Conservation (phyloP, 2,797 vertebrate species). For the Macropodus opercularis region DNA sequence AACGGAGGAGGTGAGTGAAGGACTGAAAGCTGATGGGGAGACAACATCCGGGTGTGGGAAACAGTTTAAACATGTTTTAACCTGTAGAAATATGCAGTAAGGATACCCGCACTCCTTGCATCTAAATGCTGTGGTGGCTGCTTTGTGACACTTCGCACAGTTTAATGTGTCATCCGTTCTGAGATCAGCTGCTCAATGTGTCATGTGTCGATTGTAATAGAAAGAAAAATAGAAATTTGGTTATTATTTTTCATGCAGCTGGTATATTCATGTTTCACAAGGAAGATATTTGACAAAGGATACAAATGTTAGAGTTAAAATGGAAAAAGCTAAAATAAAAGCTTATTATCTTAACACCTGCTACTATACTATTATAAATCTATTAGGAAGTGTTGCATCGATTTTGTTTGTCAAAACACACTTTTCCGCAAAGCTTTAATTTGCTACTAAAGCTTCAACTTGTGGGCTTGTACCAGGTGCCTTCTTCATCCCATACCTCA, state of each 20-base stretch:
- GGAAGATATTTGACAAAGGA: too few species aligned
- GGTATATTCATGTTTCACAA: neutral
- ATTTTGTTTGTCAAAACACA: too few species aligned
- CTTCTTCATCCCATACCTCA: conserved; percentile 98
- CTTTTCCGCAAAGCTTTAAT: too few species aligned
- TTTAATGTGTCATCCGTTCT: conserved; percentile 23
- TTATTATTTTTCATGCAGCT: neutral
- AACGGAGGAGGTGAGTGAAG: conserved; percentile 83
- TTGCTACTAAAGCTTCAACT: too few species aligned
- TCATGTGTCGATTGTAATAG: conserved; percentile 1
- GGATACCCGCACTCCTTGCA: neutral
- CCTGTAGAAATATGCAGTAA: neutral
- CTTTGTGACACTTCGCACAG: too few species aligned
- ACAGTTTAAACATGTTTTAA: neutral
- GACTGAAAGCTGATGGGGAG: neutral
- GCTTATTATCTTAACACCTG: too few species aligned
- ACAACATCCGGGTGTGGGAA: neutral
- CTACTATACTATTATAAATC: too few species aligned
- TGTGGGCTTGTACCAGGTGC: conserved; percentile 82
- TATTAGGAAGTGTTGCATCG: too few species aligned
- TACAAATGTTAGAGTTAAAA: too few species aligned
- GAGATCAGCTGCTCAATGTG: neutral
- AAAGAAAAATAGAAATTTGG: neutral
- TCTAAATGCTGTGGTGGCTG: too few species aligned
- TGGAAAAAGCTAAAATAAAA: too few species aligned